phyloP scores from a whole-genome alignment of 2,888 invertebrate genomes.

The Ochropleura plecta region DNA sequence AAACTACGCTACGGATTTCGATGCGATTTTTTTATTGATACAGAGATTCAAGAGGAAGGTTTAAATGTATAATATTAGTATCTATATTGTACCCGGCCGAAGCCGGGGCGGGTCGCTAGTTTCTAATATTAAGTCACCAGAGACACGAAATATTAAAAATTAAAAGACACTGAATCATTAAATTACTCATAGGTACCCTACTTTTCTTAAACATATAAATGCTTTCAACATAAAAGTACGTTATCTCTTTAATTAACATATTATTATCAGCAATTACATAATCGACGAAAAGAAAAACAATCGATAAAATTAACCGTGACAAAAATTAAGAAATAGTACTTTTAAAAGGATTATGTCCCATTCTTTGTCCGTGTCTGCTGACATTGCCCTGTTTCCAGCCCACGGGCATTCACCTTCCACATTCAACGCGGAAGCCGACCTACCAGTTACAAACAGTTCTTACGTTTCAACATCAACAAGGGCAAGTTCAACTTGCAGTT shows the following conservation, averaged over 20 bases:
- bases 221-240: conserved; percentile 2
- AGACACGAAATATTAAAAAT: not conserved
- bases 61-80: no score
- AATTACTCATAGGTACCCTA: not conserved
- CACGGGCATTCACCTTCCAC: conserved; percentile 84
- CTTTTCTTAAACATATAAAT: not conserved
- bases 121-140: not conserved
- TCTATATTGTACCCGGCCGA: no score
- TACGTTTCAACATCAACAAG: conserved; percentile 69
- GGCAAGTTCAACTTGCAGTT: conserved; percentile 69
- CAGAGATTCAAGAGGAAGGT: no score
- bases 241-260: conserved; percentile 15
- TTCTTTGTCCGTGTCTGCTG: conserved; percentile 83
- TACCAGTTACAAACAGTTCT: conserved; percentile 64
- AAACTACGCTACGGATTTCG: no score
- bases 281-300: conserved; percentile 21
- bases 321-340: conserved; percentile 50
- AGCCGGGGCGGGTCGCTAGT: no score
- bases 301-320: conserved; percentile 19
- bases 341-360: conserved; percentile 74
- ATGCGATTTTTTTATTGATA: no score
- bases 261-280: conserved; percentile 1
- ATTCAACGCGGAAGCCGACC: conserved; percentile 72
- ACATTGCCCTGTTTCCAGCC: conserved; percentile 79
- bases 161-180: not conserved